Evolutionary conservation across 1,140 invertebrate species (phyloP).

Genomic region (Spodoptera litura): DNA sequence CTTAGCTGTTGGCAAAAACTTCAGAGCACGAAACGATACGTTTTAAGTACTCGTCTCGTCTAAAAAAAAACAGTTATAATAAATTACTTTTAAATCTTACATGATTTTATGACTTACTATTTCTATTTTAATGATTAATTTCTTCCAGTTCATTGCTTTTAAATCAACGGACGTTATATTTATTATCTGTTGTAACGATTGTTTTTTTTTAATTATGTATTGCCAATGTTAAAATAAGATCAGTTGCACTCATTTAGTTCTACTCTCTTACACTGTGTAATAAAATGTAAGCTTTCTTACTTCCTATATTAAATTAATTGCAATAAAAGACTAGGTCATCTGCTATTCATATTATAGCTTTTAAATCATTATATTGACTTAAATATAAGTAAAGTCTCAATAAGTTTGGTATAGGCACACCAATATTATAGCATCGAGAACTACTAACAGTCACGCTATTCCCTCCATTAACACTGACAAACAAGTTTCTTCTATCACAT

Average conservation of each 20-base stretch:
- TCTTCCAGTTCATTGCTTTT: not conserved
- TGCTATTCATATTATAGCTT: too few relatives aligned
- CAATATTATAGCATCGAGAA: conserved; percentile 7
- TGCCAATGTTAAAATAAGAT: too few relatives aligned
- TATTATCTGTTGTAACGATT: not conserved
- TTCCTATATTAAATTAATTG: too few relatives aligned
- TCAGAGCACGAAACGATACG: not conserved
- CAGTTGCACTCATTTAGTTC: too few relatives aligned
- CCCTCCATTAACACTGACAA: conserved; percentile 40
- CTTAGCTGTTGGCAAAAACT: conserved; percentile 23
- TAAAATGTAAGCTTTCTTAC: too few relatives aligned
- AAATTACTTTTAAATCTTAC: not conserved
- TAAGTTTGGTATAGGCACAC: conserved; percentile 44
- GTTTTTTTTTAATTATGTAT: too few relatives aligned
- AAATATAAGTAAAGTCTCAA: not conserved
- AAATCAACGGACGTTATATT: not conserved
- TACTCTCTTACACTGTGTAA: too few relatives aligned
- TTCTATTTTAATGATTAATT: not conserved
- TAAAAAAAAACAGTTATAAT: not conserved
- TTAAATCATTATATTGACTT: too few relatives aligned
- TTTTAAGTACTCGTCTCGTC: not conserved
- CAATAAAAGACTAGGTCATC: too few relatives aligned
- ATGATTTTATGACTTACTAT: not conserved
- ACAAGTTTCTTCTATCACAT: conserved; percentile 46
- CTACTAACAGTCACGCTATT: conserved; percentile 43